A percentile compares a stretch with the other conserved stretches of the same genome.
These are phyloP conservation scores for Carposina sasakii DNA, from an alignment of 1,140 invertebrate genomes.

Conservation along the genomic window DNA sequence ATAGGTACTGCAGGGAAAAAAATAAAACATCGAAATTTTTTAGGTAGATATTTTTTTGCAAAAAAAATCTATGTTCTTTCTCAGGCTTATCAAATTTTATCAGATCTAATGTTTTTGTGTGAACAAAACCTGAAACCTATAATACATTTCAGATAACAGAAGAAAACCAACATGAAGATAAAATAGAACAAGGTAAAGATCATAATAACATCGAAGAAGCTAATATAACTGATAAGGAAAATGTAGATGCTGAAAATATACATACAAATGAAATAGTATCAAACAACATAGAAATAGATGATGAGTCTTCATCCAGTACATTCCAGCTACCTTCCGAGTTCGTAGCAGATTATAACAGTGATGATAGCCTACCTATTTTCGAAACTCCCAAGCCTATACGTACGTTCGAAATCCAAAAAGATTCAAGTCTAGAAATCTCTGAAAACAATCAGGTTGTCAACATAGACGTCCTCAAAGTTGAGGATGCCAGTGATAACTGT, in stretches of 20 bases:
- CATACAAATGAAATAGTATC: not conserved
- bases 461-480: constrained; percentile 34
- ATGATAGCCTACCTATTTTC: constrained; percentile 20
- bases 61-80: too few species aligned
- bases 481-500: constrained; percentile 4
- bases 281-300: not conserved
- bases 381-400: constrained; percentile 35
- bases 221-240: not conserved
- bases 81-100: too few species aligned
- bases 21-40: too few species aligned
- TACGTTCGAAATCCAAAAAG: constrained; percentile 37
- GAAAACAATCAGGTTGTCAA: constrained; percentile 35
- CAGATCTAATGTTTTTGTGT: too few species aligned
- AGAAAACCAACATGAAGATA: too few species aligned
- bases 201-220: not conserved
- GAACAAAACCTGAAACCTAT: too few species aligned
- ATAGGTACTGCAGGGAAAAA: too few species aligned
- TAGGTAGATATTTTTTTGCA: too few species aligned
- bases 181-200: constrained; percentile 4
- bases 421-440: constrained; percentile 47
- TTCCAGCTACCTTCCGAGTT: constrained; percentile 25
- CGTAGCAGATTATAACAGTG: constrained; percentile 12
- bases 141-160: too few species aligned
- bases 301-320: constrained; percentile 16
- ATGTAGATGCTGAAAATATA: not conserved